A percentile compares a stretch with the other conserved stretches of the same genome.
These are phyloP conservation scores for Acanthopleura granulata DNA, from an alignment of 2,888 invertebrate species.

Conservation along the genomic window DNA sequence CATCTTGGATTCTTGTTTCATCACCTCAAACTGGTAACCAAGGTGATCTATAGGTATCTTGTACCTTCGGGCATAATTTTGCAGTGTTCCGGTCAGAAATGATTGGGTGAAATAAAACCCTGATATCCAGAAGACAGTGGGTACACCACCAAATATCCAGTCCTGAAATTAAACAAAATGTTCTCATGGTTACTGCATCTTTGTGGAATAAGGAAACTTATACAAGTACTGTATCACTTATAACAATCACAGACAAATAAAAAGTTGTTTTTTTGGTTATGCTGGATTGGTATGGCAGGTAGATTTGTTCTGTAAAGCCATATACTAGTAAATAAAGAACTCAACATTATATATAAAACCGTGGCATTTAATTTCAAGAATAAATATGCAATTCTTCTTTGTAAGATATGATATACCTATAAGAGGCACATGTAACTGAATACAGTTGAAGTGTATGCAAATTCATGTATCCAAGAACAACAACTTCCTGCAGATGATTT, in stretches of 20 bases:
- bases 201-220: not conserved
- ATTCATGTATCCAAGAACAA: not conserved
- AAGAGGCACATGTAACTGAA: too few species aligned
- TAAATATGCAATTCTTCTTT: too few species aligned
- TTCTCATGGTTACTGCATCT: not conserved
- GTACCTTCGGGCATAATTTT: constrained; percentile 66
- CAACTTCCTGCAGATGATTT: too few species aligned
- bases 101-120: constrained; percentile 71
- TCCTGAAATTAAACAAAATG: constrained; percentile 42
- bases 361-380: too few species aligned
- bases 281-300: too few species aligned
- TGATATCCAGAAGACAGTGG: constrained; percentile 70
- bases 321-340: too few species aligned
- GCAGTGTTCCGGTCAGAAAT: constrained; percentile 66
- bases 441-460: not conserved
- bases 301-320: too few species aligned
- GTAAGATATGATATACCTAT: too few species aligned
- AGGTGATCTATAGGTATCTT: constrained; percentile 68
- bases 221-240: too few species aligned
- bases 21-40: constrained; percentile 65
- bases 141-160: constrained; percentile 66
- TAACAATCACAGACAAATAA: too few species aligned
- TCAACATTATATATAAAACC: too few species aligned
- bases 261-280: too few species aligned
- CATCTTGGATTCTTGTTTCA: constrained; percentile 52